phyloP scores from a whole-genome alignment of 2,113 vertebrate genomes.

The Mus musculus region DNA sequence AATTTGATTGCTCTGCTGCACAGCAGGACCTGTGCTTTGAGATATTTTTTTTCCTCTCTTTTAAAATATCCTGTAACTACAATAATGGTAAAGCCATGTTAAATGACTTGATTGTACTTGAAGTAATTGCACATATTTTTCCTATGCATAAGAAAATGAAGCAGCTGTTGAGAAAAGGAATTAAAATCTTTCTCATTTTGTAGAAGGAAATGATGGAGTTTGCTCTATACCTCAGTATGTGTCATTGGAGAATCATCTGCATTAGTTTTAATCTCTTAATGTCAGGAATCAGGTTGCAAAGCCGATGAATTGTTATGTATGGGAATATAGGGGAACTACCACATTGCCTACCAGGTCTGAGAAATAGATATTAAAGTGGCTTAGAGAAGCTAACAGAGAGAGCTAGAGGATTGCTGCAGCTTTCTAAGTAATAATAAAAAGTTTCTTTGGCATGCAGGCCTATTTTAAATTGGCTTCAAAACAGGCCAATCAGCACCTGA shows the following conservation, averaged over 20 bases:
- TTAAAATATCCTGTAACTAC: slow-evolving; percentile 68
- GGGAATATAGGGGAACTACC: slow-evolving; percentile 43
- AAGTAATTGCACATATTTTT: slow-evolving; percentile 77
- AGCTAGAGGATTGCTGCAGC: not conserved
- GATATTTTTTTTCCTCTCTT: slow-evolving; percentile 31
- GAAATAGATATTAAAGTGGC: slow-evolving; percentile 50
- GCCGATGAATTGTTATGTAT: slow-evolving; percentile 25
- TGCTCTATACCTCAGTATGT: slow-evolving; percentile 75
- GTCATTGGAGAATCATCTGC: slow-evolving; percentile 78
- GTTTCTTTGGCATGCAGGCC: not conserved
- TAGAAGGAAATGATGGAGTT: slow-evolving; percentile 67
- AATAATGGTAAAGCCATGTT: slow-evolving; percentile 76
- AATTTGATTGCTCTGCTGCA: slow-evolving; percentile 79
- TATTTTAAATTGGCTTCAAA: slow-evolving; percentile 48
- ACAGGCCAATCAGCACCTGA: not conserved
- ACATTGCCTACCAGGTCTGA: not conserved
- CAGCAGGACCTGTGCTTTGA: slow-evolving; percentile 86
- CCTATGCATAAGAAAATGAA: slow-evolving; percentile 72
- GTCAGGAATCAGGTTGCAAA: slow-evolving; percentile 52
- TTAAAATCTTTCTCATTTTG: slow-evolving; percentile 74
- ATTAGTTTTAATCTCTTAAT: slow-evolving; percentile 75
- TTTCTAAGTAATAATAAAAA: not conserved
- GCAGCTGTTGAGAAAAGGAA: slow-evolving; percentile 74
- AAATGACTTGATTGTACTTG: slow-evolving; percentile 79
- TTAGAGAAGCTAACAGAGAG: slow-evolving; percentile 48